Evolutionary conservation across 2,113 vertebrate genomes (phyloP).

Genomic region (Setophaga petechia): DNA sequence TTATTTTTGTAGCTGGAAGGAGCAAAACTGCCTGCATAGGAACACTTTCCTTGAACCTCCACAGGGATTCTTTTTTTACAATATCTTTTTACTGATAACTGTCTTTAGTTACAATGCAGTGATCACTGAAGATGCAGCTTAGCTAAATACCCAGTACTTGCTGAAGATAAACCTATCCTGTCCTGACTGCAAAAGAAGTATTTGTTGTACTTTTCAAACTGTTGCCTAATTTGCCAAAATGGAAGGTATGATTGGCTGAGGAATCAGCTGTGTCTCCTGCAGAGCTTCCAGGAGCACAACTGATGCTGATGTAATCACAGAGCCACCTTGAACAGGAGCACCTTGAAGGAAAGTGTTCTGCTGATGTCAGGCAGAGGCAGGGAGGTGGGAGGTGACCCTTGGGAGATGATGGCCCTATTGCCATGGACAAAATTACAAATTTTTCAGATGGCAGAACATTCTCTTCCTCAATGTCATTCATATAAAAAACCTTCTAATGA

Average conservation of each 20-base stretch:
- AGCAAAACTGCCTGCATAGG: background rate
- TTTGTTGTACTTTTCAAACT: background rate
- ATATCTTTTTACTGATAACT: background rate
- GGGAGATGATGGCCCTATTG: background rate
- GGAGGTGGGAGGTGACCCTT: background rate
- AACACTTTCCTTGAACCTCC: background rate
- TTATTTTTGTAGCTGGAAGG: background rate
- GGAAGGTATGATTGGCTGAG: background rate
- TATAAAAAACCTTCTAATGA: slow-evolving; percentile 8
- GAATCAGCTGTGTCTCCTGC: background rate
- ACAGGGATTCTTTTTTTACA: background rate
- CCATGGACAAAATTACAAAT: background rate
- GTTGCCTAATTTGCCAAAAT: background rate
- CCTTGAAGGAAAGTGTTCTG: background rate
- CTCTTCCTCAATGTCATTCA: background rate
- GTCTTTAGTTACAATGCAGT: background rate
- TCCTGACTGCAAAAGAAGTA: background rate
- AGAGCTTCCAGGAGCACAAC: background rate
- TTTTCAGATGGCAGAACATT: background rate
- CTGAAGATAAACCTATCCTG: background rate
- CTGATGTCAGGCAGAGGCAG: background rate
- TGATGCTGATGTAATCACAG: background rate
- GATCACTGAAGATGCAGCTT: background rate
- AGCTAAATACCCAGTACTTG: background rate
- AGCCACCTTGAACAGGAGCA: background rate